A percentile compares a stretch with the other conserved stretches of the same genome.
phyloP scores from a whole-genome alignment of 2,888 invertebrate genomes.

The Ophioninae sp. region DNA sequence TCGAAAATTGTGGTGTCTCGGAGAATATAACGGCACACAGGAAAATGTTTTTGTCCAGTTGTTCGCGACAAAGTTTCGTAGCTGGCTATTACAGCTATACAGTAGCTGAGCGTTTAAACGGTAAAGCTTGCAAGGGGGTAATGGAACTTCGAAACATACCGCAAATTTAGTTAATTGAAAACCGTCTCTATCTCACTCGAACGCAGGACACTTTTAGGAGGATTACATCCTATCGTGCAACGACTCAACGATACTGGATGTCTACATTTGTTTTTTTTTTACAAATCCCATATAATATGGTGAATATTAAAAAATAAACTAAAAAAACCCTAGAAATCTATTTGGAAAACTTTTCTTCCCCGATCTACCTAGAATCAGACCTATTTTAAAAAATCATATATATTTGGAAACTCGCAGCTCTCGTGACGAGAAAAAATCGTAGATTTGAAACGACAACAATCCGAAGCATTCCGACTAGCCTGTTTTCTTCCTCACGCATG shows the following conservation, averaged over 20 bases:
- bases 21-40: slow-evolving; percentile 55
- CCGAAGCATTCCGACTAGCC: background rate
- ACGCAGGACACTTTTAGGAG: slow-evolving; percentile 21
- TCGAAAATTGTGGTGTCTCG: slow-evolving; percentile 9
- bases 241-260: background rate
- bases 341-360: no score
- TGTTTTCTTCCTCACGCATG: background rate
- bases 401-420: background rate
- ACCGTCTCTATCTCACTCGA: slow-evolving; percentile 38
- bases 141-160: slow-evolving; percentile 62
- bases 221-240: slow-evolving; percentile 1
- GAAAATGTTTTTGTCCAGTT: slow-evolving; percentile 65
- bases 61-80: slow-evolving; percentile 59
- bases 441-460: slow-evolving; percentile 30
- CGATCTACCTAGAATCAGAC: no score
- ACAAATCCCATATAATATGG: background rate
- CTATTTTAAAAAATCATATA: background rate
- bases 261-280: background rate
- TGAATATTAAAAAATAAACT: no score
- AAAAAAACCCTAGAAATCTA: no score
- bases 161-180: slow-evolving; percentile 68
- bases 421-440: background rate
- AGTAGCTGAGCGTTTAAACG: slow-evolving; percentile 33
- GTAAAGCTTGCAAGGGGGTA: slow-evolving; percentile 46
- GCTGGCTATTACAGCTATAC: slow-evolving; percentile 8